Conservation (phyloP, 1,140 invertebrate genomes). For the Frieseomelitta varia region DNA sequence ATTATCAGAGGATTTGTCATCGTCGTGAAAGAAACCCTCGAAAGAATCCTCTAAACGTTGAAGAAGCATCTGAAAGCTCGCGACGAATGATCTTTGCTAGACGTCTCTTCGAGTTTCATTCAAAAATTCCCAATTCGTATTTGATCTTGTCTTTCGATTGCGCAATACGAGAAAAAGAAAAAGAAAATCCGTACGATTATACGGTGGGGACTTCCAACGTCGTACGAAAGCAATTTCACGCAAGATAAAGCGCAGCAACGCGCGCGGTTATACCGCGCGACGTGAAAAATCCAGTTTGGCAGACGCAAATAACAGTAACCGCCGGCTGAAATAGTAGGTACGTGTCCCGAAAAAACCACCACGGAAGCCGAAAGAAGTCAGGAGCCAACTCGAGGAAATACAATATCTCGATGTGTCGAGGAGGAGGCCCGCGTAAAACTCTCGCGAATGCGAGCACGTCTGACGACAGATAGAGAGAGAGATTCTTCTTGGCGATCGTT, state of each 20-base stretch:
- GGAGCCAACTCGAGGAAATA: background rate
- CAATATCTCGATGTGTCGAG: background rate
- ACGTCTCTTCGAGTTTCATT: background rate
- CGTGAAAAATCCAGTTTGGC: constrained; percentile 31
- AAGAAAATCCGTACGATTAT: background rate
- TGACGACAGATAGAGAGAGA: background rate
- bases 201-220: background rate
- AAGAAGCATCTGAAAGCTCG: too few species aligned
- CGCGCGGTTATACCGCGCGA: background rate
- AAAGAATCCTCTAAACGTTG: too few species aligned
- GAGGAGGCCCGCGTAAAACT: background rate
- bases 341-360: constrained; percentile 12
- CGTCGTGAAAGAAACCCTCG: too few species aligned
- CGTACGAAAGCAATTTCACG: background rate
- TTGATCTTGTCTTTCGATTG: background rate
- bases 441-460: background rate
- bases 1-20: background rate
- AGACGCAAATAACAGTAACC: constrained; percentile 19
- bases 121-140: background rate
- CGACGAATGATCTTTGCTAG: too few species aligned
- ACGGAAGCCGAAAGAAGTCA: background rate
- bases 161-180: too few species aligned
- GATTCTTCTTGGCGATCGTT: constrained; percentile 8
- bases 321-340: constrained; percentile 5
- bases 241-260: background rate